Evolutionary conservation across 2,888 invertebrate species (phyloP).

Genomic region (Graphium colonna): DNA sequence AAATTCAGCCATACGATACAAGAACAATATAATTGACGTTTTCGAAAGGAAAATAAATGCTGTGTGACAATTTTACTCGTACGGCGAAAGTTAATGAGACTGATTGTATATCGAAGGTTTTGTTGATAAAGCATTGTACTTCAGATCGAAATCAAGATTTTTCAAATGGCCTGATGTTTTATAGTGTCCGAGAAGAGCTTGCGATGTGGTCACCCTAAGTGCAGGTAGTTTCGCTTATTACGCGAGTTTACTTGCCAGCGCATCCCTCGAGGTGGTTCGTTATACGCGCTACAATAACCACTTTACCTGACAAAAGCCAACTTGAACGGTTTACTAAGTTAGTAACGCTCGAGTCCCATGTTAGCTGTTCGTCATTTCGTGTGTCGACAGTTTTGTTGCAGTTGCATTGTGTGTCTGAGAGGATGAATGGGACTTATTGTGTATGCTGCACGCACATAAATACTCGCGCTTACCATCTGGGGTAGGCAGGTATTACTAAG

Average conservation of each 20-base stretch:
- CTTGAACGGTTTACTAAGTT: slow-evolving; percentile 23
- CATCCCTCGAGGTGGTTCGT: slow-evolving; percentile 22
- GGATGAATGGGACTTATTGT: background rate
- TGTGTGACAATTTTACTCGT: too few relatives aligned
- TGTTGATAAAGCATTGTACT: too few relatives aligned
- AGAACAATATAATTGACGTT: too few relatives aligned
- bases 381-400: slow-evolving; percentile 15
- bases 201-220: background rate
- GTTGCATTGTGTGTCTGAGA: background rate
- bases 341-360: slow-evolving; percentile 17
- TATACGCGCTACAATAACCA: slow-evolving; percentile 20
- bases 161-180: too few relatives aligned
- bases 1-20: too few relatives aligned
- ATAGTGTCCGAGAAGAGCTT: slow-evolving; percentile 3
- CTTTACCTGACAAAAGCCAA: slow-evolving; percentile 24
- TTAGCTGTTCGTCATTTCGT: slow-evolving; percentile 16
- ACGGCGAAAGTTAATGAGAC: too few relatives aligned
- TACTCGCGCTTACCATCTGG: background rate
- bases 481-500: too few relatives aligned
- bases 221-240: slow-evolving; percentile 28
- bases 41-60: too few relatives aligned
- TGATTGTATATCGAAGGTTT: too few relatives aligned
- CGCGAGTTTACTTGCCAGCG: slow-evolving; percentile 23
- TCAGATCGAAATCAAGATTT: too few relatives aligned
- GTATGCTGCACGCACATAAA: background rate